Evolutionary conservation across 2,113 vertebrate species (phyloP).

Genomic region (Cottus gobio): DNA sequence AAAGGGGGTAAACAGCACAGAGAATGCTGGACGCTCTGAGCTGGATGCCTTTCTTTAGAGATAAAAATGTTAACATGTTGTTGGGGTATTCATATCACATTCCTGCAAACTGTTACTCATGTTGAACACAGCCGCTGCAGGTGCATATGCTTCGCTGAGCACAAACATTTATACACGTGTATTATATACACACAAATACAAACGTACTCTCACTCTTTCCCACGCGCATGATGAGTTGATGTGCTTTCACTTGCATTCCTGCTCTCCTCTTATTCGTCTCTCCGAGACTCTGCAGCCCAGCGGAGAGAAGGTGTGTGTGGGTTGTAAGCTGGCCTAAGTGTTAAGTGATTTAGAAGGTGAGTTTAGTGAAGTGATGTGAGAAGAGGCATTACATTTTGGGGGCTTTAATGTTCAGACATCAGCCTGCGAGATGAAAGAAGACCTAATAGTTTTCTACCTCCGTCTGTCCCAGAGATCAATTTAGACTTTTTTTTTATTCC

Average conservation of each 20-base stretch:
- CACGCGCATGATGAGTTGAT: conserved; percentile 43
- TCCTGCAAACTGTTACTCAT: conserved; percentile 6
- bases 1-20: not conserved
- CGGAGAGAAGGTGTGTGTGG: conserved; percentile 44
- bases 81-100: not conserved
- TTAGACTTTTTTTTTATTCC: not conserved
- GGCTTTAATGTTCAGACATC: not conserved
- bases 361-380: conserved; percentile 29
- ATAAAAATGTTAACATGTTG: not conserved
- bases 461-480: not conserved
- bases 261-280: conserved; percentile 11
- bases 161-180: conserved; percentile 3
- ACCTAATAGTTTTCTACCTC: not conserved
- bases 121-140: not conserved
- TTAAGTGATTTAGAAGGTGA: conserved; percentile 52
- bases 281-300: conserved; percentile 7
- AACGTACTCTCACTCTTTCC: conserved; percentile 24
- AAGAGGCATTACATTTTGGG: not conserved
- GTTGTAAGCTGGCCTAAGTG: conserved; percentile 43
- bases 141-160: not conserved
- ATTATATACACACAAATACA: conserved; percentile 3
- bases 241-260: conserved; percentile 12
- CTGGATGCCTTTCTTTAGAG: not conserved
- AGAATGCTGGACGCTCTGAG: no score
- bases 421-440: not conserved